These are phyloP conservation scores for Enteromius thamalakanensis DNA, from an alignment of 2,797 vertebrate genomes.

Conservation along the genomic window DNA sequence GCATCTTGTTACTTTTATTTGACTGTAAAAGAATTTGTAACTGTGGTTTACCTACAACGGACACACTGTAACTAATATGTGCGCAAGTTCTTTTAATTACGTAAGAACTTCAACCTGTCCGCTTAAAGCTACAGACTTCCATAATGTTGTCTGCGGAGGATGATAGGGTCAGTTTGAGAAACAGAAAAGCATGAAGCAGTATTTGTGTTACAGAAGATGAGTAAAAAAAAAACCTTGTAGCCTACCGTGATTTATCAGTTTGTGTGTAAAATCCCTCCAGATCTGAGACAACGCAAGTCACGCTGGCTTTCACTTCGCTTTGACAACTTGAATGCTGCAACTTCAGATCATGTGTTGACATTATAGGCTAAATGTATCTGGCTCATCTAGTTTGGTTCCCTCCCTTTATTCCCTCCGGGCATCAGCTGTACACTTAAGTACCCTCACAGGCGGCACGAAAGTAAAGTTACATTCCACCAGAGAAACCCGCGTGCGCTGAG, in stretches of 20 bases:
- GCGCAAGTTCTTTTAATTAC: background rate
- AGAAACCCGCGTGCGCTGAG: background rate
- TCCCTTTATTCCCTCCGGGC: constrained; percentile 38
- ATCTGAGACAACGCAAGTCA: background rate
- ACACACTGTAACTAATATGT: background rate
- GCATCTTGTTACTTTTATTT: background rate
- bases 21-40: background rate
- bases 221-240: background rate
- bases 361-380: constrained; percentile 47
- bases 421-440: background rate
- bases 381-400: constrained; percentile 46
- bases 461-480: background rate
- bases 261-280: background rate
- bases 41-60: background rate
- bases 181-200: background rate
- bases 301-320: constrained; percentile 18
- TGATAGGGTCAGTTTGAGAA: background rate
- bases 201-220: background rate
- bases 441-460: background rate
- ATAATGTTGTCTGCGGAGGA: background rate
- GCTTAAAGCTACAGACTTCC: constrained; percentile 1
- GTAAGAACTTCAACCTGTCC: background rate
- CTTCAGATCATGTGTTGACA: constrained; percentile 58
- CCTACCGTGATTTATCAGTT: constrained; percentile 33
- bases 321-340: constrained; percentile 46